These are phyloP conservation scores for Garra rufa DNA, from an alignment of 2,113 vertebrate species.

Conservation along the genomic window DNA sequence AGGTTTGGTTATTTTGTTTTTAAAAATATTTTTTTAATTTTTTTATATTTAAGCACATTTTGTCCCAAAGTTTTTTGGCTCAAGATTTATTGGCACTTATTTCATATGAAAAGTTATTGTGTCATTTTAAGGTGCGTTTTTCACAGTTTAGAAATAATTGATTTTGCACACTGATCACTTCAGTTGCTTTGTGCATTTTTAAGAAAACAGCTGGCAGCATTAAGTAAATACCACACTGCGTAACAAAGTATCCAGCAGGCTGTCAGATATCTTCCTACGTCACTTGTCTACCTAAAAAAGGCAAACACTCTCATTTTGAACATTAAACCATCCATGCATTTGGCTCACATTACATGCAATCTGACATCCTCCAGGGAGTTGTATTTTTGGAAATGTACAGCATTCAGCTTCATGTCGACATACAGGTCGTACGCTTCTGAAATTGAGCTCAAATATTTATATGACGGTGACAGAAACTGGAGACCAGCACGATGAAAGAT, in stretches of 20 bases:
- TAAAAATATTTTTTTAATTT: too few species aligned
- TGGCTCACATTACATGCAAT: not conserved
- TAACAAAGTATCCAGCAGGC: not conserved
- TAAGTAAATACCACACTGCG: not conserved
- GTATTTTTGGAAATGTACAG: not conserved
- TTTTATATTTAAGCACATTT: too few species aligned
- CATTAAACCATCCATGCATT: not conserved
- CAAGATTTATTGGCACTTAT: too few species aligned
- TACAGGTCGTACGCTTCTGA: not conserved
- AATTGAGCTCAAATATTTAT: slow-evolving; percentile 35
- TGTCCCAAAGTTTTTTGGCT: too few species aligned
- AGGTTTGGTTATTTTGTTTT: too few species aligned
- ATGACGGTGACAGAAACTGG: not conserved
- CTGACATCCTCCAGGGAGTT: not conserved
- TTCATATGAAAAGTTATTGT: not conserved
- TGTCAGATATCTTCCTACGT: not conserved
- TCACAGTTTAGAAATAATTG: not conserved
- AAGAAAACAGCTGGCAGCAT: not conserved
- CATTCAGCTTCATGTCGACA: not conserved
- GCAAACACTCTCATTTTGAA: not conserved
- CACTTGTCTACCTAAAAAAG: not conserved
- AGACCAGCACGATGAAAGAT: not conserved
- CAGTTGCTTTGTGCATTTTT: not conserved
- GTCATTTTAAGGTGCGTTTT: not conserved
- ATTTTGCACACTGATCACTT: not conserved